Evolutionary conservation across 2,113 vertebrate species (phyloP).

Genomic region (Arothron firmamentum): DNA sequence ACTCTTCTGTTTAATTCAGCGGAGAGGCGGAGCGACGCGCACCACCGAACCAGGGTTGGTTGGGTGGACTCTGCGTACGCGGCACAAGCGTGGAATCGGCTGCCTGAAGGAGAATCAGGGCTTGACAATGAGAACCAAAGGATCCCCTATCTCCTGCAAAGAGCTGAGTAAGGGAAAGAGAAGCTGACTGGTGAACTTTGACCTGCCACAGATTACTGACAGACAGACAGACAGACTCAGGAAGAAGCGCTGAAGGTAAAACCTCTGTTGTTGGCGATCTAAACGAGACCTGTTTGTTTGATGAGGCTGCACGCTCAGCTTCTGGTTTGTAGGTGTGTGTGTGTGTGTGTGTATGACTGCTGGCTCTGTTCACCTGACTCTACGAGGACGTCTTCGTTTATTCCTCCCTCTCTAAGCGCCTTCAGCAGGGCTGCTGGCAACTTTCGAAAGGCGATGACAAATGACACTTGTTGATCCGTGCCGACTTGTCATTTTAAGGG

Average conservation of each 20-base stretch:
- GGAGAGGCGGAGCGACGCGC: constrained; percentile 21
- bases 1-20: constrained; percentile 30
- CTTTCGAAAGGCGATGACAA: no score
- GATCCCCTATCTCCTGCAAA: constrained; percentile 10
- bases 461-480: no score
- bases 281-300: neutral
- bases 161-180: constrained; percentile 6
- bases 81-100: constrained; percentile 25
- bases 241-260: constrained; percentile 47
- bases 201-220: constrained; percentile 6
- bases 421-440: no score
- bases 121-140: constrained; percentile 21
- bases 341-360: no score
- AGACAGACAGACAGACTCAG: constrained; percentile 8
- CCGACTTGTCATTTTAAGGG: no score
- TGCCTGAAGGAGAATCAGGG: neutral
- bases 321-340: neutral
- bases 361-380: no score
- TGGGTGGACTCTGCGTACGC: constrained; percentile 13
- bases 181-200: constrained; percentile 36
- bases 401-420: no score
- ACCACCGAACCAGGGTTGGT: constrained; percentile 28
- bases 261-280: neutral
- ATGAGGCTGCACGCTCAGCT: neutral
- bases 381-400: no score